Evolutionary conservation across 2,113 vertebrate genomes (phyloP).

Genomic region (Lucifuga dentata): DNA sequence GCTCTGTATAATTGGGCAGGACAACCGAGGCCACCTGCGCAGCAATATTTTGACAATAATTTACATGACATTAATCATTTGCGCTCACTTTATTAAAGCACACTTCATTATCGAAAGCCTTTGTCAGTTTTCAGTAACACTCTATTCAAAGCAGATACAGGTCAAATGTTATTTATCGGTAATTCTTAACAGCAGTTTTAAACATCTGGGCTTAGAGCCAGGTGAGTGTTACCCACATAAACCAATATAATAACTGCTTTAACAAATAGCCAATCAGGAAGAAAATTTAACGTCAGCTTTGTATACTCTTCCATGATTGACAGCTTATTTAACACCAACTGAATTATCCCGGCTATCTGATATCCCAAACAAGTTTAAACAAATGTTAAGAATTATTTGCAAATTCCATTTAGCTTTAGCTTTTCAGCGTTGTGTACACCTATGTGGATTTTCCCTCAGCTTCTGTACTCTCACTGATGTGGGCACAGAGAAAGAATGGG

Average conservation of each 20-base stretch:
- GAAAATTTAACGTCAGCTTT: not conserved
- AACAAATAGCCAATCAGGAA: not conserved
- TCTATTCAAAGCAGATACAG: not conserved
- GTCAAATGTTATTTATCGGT: not conserved
- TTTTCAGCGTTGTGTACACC: constrained; percentile 7
- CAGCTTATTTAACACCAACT: constrained; percentile 13
- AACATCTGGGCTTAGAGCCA: not conserved
- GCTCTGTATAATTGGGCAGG: constrained; percentile 9
- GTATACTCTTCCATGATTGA: not conserved
- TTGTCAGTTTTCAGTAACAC: not conserved
- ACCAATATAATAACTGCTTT: not conserved
- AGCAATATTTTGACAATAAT: constrained; percentile 14
- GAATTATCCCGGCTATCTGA: constrained; percentile 18
- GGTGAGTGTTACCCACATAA: not conserved
- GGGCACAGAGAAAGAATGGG: constrained; percentile 56
- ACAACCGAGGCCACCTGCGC: not conserved
- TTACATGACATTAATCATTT: constrained; percentile 1
- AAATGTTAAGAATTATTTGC: constrained; percentile 21
- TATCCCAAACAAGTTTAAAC: constrained; percentile 20
- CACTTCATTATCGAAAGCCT: constrained; percentile 5
- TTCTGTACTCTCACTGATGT: constrained; percentile 38
- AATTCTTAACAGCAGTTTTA: not conserved
- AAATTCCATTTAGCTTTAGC: constrained; percentile 16
- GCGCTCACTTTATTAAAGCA: not conserved
- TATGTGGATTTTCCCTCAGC: constrained; percentile 12